A percentile compares a stretch with the other conserved stretches of the same genome.
Evolutionary conservation across 2,888 invertebrate species (phyloP).

Genomic region (Drosophila lacicola): DNA sequence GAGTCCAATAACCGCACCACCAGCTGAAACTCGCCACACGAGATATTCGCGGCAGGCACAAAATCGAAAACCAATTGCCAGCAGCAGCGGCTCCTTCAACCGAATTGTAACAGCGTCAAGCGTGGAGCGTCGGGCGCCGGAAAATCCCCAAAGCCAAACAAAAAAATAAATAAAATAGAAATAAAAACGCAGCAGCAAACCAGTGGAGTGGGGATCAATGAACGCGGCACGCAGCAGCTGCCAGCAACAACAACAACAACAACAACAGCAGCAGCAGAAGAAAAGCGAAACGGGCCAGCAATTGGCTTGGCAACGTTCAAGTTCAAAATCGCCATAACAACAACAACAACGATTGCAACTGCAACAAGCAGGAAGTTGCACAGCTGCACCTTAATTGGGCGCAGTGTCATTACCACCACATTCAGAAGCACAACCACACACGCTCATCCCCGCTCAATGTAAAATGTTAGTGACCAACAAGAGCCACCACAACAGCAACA

Average conservation of each 20-base stretch:
- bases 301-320: slow-evolving; percentile 62
- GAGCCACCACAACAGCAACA: slow-evolving; percentile 64
- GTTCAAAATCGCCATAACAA: slow-evolving; percentile 67
- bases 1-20: slow-evolving; percentile 81
- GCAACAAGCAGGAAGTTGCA: slow-evolving; percentile 71
- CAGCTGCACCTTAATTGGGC: slow-evolving; percentile 75
- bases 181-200: slow-evolving; percentile 39
- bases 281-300: slow-evolving; percentile 66
- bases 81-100: slow-evolving; percentile 44
- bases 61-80: slow-evolving; percentile 52
- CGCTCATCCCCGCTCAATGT: slow-evolving; percentile 79
- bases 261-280: slow-evolving; percentile 43
- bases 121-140: slow-evolving; percentile 57
- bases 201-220: slow-evolving; percentile 68
- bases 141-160: slow-evolving; percentile 66
- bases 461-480: slow-evolving; percentile 85
- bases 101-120: slow-evolving; percentile 64
- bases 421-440: slow-evolving; percentile 39
- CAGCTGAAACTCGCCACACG: slow-evolving; percentile 70
- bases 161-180: slow-evolving; percentile 21
- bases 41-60: slow-evolving; percentile 75
- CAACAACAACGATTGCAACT: slow-evolving; percentile 33
- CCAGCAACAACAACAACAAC: slow-evolving; percentile 49
- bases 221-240: slow-evolving; percentile 78
- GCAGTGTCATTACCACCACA: slow-evolving; percentile 74